Conservation (phyloP, 2,113 vertebrate species). For the Glaucomys volans region DNA sequence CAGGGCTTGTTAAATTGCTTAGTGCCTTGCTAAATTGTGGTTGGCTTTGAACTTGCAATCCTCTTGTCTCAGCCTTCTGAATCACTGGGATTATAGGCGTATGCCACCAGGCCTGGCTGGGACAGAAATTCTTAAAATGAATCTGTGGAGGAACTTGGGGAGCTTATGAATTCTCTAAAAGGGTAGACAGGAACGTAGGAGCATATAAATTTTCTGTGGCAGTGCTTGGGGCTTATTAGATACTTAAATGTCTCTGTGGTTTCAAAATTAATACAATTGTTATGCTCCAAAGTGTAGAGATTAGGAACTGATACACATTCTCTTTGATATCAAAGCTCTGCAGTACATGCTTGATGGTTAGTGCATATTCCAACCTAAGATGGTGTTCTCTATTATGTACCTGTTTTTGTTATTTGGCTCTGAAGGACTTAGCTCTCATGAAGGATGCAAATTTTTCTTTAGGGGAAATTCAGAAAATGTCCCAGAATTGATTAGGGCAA, state of each 20-base stretch:
- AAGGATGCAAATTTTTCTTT: constrained; percentile 58
- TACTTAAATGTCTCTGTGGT: not conserved
- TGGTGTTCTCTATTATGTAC: not conserved
- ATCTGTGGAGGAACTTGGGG: not conserved
- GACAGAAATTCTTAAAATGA: not conserved
- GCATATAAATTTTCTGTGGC: not conserved
- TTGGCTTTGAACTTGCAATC: too few relatives aligned
- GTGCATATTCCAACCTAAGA: not conserved
- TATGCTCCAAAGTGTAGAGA: not conserved
- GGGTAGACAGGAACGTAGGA: not conserved
- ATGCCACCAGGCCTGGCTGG: too few relatives aligned
- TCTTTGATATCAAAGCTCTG: not conserved
- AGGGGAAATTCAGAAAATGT: constrained; percentile 39
- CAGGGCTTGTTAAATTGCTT: too few relatives aligned
- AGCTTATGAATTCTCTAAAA: constrained; percentile 10
- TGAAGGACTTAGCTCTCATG: constrained; percentile 37
- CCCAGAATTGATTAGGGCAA: constrained; percentile 23
- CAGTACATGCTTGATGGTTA: not conserved
- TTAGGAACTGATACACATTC: not conserved
- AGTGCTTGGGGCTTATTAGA: not conserved
- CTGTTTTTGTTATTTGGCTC: not conserved
- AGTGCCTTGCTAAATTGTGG: too few relatives aligned
- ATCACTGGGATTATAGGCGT: too few relatives aligned
- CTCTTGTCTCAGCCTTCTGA: too few relatives aligned
- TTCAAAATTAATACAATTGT: not conserved